These are phyloP conservation scores for Pherbina coryleti DNA, from an alignment of 2,888 invertebrate species.

Conservation along the genomic window DNA sequence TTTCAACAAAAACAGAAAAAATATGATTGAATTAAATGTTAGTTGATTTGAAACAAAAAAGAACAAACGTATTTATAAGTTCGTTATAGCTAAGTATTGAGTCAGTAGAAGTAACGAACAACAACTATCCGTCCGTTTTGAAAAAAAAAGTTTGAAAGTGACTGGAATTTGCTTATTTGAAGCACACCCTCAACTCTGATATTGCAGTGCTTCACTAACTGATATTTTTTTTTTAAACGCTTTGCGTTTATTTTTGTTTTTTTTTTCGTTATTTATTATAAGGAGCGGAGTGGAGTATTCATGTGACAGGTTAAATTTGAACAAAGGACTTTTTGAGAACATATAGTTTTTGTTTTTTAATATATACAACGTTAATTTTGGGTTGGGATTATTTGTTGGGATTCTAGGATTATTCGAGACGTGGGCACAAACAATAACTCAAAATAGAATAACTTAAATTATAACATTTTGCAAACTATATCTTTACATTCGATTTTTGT, in stretches of 20 bases:
- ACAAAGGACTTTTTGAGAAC: slow-evolving; percentile 63
- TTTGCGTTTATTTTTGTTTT: not conserved
- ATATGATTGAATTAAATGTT: slow-evolving; percentile 22
- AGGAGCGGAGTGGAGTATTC: not conserved
- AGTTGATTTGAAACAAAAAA: not conserved
- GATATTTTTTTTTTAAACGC: slow-evolving; percentile 34
- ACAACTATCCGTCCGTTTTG: not conserved
- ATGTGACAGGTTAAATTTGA: slow-evolving; percentile 35
- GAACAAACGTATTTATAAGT: not conserved
- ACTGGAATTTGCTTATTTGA: not conserved
- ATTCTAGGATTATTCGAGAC: slow-evolving; percentile 59
- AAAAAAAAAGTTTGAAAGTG: not conserved
- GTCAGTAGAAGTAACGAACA: not conserved
- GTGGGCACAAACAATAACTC: slow-evolving; percentile 66
- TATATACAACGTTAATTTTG: slow-evolving; percentile 46
- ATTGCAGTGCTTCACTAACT: slow-evolving; percentile 10
- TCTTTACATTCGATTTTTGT: slow-evolving; percentile 17
- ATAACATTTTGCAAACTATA: slow-evolving; percentile 27
- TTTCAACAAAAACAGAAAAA: slow-evolving; percentile 36
- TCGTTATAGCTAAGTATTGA: not conserved
- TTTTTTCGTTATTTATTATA: slow-evolving; percentile 29
- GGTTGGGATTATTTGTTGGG: slow-evolving; percentile 54
- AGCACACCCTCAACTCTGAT: not conserved
- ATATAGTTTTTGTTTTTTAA: slow-evolving; percentile 52
- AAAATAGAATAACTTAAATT: slow-evolving; percentile 47